phyloP scores from a whole-genome alignment of 2,888 invertebrate species.

The Diplazon laetatorius region DNA sequence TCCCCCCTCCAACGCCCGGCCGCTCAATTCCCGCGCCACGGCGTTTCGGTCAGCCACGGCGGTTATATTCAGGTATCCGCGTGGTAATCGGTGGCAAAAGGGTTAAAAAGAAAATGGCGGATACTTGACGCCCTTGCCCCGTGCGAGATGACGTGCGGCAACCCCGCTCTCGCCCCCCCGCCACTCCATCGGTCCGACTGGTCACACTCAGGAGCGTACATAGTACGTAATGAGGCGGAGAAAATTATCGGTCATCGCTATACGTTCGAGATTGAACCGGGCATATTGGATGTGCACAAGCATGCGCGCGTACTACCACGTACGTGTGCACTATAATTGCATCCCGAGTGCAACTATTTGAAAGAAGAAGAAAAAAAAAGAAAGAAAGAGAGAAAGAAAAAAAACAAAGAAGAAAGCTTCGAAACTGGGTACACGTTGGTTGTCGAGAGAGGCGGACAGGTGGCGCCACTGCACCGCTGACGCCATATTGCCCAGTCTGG shows the following conservation, averaged over 20 bases:
- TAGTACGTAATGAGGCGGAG: conserved; percentile 35
- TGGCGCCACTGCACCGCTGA: neutral
- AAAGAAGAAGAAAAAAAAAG: too few species aligned
- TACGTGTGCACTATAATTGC: conserved; percentile 10
- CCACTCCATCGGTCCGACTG: too few species aligned
- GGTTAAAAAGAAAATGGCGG: conserved; percentile 69
- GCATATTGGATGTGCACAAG: neutral
- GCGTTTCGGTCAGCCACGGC: too few species aligned
- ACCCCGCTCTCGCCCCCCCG: conserved; percentile 1
- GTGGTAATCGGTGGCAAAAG: conserved; percentile 63
- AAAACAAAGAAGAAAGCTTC: too few species aligned
- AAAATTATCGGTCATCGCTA: conserved; percentile 14
- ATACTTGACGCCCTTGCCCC: conserved; percentile 52
- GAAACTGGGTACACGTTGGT: neutral
- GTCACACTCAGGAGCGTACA: conserved; percentile 40
- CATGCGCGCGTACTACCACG: neutral
- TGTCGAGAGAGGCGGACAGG: neutral
- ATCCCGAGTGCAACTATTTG: neutral
- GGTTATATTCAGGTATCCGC: conserved; percentile 30
- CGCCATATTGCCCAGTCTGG: neutral
- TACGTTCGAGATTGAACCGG: too few species aligned
- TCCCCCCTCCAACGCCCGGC: neutral
- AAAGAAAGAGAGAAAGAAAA: too few species aligned
- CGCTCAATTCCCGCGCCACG: conserved; percentile 60
- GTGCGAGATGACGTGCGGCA: conserved; percentile 32